Evolutionary conservation across 2,888 invertebrate species (phyloP), one percentile per base, ranked within the genome.

Genomic region (Pollenia labialis): DNA sequence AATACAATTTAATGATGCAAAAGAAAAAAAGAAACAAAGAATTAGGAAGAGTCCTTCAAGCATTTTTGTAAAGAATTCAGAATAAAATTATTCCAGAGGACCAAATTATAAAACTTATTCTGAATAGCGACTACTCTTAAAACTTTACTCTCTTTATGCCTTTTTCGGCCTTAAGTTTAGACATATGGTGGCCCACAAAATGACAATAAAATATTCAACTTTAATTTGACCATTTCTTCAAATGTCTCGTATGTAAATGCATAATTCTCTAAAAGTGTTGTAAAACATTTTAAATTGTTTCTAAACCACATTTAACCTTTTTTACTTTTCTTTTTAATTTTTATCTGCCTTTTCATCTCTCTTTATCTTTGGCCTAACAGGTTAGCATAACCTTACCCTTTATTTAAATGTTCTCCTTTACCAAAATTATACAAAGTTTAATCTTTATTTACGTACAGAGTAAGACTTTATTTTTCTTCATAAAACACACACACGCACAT

Each of bases 221-320:
- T 40, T 56, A 54, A 48, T 40, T 42, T 56, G 32, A 32, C 32
- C 52, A 3, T 60, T 40, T 52, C 42, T 10, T 40, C 40, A 42
- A 58, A 1, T 72, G 74, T 48, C 46, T 44, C 16, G 52, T 72
- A 54, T 66, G 44, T 44, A 16, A 2, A 1, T 44, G 10, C 14
- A 12, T 46, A 11, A 56, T 54, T 74, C 23, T 58, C n/a, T 60
- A 60, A 60, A 52, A 79, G 56, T 84, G 74, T 74, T 79, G 60
- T 81, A 77, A 62, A 87, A 87, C 84, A 87, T 81, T 84, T 81
- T 23, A 81, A 87, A 84, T 87, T 84, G 81, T 77, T 84, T 81
- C 74, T 84, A 52, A 84, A 87, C 81, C 77, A 56, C 62, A 84
- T 87, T 87, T 84, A 87, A 87, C 87, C 84, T 79, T 77, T 58